Evolutionary conservation across 2,113 vertebrate species (phyloP).

Genomic region (Rutilus rutilus): DNA sequence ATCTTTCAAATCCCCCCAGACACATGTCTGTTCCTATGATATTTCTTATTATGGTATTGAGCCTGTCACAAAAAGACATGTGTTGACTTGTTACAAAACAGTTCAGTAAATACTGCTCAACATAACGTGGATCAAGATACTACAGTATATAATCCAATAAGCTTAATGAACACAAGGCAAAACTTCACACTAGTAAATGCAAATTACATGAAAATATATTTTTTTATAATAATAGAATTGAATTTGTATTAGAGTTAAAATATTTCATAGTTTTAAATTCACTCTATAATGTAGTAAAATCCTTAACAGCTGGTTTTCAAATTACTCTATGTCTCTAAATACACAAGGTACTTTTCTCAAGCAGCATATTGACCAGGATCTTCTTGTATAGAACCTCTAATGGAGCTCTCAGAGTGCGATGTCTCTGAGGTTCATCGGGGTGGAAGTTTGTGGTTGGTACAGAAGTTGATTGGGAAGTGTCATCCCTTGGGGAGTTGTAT

Average conservation of each 20-base stretch:
- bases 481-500: not conserved
- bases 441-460: constrained; percentile 21
- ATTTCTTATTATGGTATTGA: too few relatives aligned
- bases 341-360: not conserved
- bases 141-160: not conserved
- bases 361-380: not conserved
- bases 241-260: not conserved
- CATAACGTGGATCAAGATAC: not conserved
- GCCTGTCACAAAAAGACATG: too few relatives aligned
- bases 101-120: not conserved
- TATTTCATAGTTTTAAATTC: not conserved
- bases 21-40: too few relatives aligned
- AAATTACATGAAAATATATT: too few relatives aligned
- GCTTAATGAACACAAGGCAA: not conserved
- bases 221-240: not conserved
- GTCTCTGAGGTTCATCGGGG: not conserved
- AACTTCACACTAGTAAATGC: not conserved
- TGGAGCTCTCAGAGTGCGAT: not conserved
- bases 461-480: not conserved
- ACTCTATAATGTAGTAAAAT: not conserved
- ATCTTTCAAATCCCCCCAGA: too few relatives aligned
- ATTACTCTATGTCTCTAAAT: not conserved
- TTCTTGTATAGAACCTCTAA: not conserved
- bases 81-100: too few relatives aligned
- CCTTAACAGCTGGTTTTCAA: not conserved